Conservation (phyloP, 2,888 invertebrate genomes). For the Lottia scabra region DNA sequence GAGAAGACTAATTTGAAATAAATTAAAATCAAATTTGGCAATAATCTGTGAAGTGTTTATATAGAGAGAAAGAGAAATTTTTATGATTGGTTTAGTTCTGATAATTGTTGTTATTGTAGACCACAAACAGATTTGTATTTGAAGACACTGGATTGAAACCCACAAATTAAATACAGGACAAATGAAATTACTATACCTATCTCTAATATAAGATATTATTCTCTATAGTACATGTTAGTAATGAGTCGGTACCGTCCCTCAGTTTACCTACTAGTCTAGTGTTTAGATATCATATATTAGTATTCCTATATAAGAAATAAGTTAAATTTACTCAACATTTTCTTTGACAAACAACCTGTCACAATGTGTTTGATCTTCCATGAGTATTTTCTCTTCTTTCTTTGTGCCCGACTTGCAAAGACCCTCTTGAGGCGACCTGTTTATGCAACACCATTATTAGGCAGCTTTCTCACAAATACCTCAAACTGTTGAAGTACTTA, state of each 20-base stretch:
- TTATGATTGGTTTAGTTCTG: too few species aligned
- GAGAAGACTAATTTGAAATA: too few species aligned
- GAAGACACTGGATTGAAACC: neutral
- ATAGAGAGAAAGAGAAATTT: too few species aligned
- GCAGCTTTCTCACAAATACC: neutral
- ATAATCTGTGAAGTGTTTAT: too few species aligned
- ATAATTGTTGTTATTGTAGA: too few species aligned
- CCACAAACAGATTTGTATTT: neutral
- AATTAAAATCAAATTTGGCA: too few species aligned
- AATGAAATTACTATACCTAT: neutral
- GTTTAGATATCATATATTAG: neutral
- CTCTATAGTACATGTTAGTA: neutral
- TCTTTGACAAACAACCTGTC: neutral
- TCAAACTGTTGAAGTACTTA: neutral
- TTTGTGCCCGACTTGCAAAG: neutral
- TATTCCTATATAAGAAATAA: slow-evolving; percentile 2
- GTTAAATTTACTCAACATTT: slow-evolving; percentile 4
- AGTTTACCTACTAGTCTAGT: neutral
- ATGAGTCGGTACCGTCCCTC: neutral
- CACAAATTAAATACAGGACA: neutral
- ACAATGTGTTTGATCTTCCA: neutral
- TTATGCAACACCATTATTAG: slow-evolving; percentile 1
- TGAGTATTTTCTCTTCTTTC: neutral
- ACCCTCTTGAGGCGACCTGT: neutral
- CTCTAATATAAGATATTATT: neutral